Evolutionary conservation across 1,140 invertebrate species (phyloP), one percentile per base, ranked within the genome.

Genomic region (Heliconius himera): DNA sequence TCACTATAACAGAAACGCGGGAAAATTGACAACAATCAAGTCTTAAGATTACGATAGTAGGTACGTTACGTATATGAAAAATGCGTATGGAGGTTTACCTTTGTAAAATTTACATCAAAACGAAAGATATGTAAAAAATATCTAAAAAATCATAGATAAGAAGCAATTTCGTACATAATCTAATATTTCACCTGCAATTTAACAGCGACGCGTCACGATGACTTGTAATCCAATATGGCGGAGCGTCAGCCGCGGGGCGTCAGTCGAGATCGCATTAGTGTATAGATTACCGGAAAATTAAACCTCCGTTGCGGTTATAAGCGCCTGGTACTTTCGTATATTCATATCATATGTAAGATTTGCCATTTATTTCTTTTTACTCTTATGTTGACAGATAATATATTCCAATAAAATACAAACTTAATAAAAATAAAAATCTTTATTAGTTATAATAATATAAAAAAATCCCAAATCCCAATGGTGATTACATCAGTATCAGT

Each of bases 251-350:
- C 81, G 82, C 82, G 77, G 81, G 82, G 77, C 77, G 78, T 80
- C 78, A 83, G 80, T 74, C 82, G 74, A 80, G 80, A 84, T 84
- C 79, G 74, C 70, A 82, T 84, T 81, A 85, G 74, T 82, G 78
- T 73, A 73, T 79, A 80, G 78, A 82, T 85, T 84, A 82, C 82
- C 80, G 82, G 83, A 85, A 85, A 85, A 85, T 84, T 85, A 83
- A 81, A 77, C 80, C 78, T 80, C 29, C 70, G 76, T 49, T 81
- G 80, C 38, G 46, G 54, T 36, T 74, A 81, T 76, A 66, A 46
- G 11, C 22, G 70, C 49, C 76, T 72, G 70, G 76, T 77, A 77
- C 60, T 49, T 70, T 74, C 22, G 26, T 66, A 22, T 66, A 66
- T 66, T 66, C 60, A 66, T 66, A 29, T 66, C 60, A 66, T 66